phyloP scores from a whole-genome alignment of 2,113 vertebrate genomes.

The Alouatta palliata region DNA sequence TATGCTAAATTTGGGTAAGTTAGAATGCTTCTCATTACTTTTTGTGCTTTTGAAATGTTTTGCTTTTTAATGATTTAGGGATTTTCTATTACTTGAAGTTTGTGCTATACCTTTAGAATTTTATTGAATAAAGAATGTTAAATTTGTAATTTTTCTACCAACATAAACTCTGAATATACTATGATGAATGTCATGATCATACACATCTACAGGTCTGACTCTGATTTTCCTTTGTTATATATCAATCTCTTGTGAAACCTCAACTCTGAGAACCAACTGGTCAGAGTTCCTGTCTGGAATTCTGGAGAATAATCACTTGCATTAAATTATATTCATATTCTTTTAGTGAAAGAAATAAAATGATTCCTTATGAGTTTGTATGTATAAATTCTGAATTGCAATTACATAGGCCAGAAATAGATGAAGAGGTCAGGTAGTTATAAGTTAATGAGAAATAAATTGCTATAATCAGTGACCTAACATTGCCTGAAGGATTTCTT shows the following conservation, averaged over 20 bases:
- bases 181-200: not conserved
- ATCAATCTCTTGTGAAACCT: conserved; percentile 6
- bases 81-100: not conserved
- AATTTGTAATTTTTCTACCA: not conserved
- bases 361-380: conserved; percentile 64
- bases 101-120: not conserved
- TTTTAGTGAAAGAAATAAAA: conserved; percentile 65
- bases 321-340: conserved; percentile 55
- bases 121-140: not conserved
- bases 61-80: not conserved
- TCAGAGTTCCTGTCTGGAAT: not conserved
- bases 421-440: conserved; percentile 79
- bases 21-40: not conserved
- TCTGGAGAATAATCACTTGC: conserved; percentile 36
- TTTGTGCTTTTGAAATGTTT: not conserved
- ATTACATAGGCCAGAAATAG: conserved; percentile 72
- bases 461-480: conserved; percentile 73
- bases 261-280: not conserved
- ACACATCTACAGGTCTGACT: not conserved
- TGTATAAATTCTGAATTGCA: conserved; percentile 65
- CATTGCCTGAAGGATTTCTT: conserved; percentile 76
- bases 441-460: conserved; percentile 80
- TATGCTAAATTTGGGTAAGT: not conserved
- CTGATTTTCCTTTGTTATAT: not conserved
- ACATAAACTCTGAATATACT: not conserved